phyloP scores from a whole-genome alignment of 1,140 invertebrate species.

The Vollenhovia emeryi region DNA sequence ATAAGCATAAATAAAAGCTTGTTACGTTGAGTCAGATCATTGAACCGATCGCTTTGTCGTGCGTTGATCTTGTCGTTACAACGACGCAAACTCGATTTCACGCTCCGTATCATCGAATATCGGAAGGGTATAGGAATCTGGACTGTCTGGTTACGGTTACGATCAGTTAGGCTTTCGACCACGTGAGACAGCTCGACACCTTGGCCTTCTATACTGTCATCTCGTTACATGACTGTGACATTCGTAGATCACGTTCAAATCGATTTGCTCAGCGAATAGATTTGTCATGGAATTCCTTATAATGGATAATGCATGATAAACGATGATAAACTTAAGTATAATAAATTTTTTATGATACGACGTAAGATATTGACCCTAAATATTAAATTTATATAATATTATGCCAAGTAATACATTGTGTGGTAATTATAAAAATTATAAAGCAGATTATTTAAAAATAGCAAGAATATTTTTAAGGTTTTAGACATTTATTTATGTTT shows the following conservation, averaged over 20 bases:
- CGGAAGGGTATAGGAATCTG: conserved; percentile 75
- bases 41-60: conserved; percentile 73
- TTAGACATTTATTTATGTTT: background rate
- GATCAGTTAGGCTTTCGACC: conserved; percentile 71
- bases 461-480: background rate
- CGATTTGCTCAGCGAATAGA: conserved; percentile 30
- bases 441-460: background rate
- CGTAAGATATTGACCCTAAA: background rate
- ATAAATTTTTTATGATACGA: background rate
- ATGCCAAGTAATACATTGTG: background rate
- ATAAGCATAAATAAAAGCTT: conserved; percentile 63
- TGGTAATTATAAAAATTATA: background rate
- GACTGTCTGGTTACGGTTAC: conserved; percentile 74
- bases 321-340: background rate
- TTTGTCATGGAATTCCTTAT: background rate
- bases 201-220: conserved; percentile 69
- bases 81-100: conserved; percentile 79
- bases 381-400: background rate
- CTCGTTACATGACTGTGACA: conserved; percentile 59
- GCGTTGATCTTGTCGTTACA: conserved; percentile 74
- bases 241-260: conserved; percentile 54
- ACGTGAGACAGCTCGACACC: conserved; percentile 70
- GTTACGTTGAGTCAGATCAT: conserved; percentile 69
- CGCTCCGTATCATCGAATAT: conserved; percentile 74
- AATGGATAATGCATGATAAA: background rate